Conservation (phyloP, 1,140 invertebrate species). For the Caenorhabditis briggsae region DNA sequence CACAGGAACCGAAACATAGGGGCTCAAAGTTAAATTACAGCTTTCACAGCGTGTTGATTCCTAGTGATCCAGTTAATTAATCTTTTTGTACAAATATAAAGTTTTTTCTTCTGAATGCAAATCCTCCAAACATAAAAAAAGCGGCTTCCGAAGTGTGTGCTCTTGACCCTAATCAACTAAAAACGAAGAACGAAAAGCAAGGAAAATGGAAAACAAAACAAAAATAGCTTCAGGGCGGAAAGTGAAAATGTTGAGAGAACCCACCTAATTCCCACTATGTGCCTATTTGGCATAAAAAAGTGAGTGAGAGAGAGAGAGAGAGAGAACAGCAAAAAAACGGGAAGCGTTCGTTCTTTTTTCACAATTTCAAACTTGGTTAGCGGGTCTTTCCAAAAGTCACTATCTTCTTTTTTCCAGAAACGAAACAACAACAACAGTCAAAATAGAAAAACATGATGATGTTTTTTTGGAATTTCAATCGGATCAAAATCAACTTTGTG, state of each 20-base stretch:
- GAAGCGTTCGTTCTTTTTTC: not conserved
- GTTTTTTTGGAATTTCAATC: not conserved
- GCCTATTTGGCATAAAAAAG: not conserved
- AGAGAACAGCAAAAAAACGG: not conserved
- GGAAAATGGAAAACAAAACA: conserved; percentile 18
- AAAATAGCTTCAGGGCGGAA: not conserved
- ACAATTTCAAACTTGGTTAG: not conserved
- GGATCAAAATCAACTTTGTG: not conserved
- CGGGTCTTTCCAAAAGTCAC: not conserved
- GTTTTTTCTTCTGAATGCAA: not conserved
- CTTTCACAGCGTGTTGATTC: too few relatives aligned
- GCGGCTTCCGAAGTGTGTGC: not conserved
- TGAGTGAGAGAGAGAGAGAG: not conserved
- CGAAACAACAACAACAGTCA: too few relatives aligned
- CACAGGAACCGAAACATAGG: too few relatives aligned
- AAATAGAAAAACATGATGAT: not conserved
- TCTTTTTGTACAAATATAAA: too few relatives aligned
- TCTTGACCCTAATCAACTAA: conserved; percentile 44
- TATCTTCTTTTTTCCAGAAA: not conserved
- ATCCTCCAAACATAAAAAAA: not conserved
- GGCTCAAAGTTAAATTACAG: too few relatives aligned
- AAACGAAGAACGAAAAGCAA: not conserved
- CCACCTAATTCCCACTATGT: not conserved
- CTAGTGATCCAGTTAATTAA: too few relatives aligned
- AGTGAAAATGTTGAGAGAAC: not conserved